Evolutionary conservation across 2,797 vertebrate species (phyloP).

Genomic region (Sebastes glaucus): DNA sequence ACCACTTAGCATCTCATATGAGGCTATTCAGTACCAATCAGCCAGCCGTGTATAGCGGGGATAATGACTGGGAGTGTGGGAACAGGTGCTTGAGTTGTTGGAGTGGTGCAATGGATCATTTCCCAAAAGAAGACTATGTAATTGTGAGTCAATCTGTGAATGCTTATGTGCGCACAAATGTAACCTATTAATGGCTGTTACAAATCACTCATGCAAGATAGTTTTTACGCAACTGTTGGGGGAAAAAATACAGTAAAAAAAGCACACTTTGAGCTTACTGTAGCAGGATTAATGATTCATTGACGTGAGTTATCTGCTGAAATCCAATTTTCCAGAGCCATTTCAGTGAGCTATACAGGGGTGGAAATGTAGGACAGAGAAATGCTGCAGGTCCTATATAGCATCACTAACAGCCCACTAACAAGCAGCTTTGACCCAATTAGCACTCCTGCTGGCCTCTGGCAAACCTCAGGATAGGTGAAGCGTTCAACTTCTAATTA

Average conservation of each 20-base stretch:
- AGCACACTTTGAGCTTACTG: neutral
- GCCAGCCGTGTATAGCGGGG: neutral
- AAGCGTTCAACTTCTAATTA: constrained; percentile 38
- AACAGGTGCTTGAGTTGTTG: constrained; percentile 61
- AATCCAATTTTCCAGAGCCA: constrained; percentile 46
- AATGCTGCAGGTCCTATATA: constrained; percentile 44
- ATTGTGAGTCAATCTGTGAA: constrained; percentile 11
- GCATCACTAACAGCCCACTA: constrained; percentile 42
- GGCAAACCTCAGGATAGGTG: constrained; percentile 20
- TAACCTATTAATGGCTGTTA: neutral
- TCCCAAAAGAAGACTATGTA: neutral
- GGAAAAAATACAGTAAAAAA: neutral
- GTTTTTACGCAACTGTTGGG: neutral
- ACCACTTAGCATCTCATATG: constrained; percentile 41
- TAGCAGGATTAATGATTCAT: constrained; percentile 45
- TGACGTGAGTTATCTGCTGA: constrained; percentile 38
- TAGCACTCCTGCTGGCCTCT: constrained; percentile 44
- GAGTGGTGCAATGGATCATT: constrained; percentile 21
- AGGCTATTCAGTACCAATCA: constrained; percentile 27
- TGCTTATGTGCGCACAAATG: neutral
- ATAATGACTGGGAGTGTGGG: constrained; percentile 42
- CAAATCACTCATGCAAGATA: neutral
- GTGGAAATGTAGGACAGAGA: constrained; percentile 62
- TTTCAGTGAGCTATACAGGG: constrained; percentile 21
- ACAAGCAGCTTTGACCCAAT: constrained; percentile 59